Conservation (phyloP, 2,888 invertebrate species). For the Ophion ventricosus region DNA sequence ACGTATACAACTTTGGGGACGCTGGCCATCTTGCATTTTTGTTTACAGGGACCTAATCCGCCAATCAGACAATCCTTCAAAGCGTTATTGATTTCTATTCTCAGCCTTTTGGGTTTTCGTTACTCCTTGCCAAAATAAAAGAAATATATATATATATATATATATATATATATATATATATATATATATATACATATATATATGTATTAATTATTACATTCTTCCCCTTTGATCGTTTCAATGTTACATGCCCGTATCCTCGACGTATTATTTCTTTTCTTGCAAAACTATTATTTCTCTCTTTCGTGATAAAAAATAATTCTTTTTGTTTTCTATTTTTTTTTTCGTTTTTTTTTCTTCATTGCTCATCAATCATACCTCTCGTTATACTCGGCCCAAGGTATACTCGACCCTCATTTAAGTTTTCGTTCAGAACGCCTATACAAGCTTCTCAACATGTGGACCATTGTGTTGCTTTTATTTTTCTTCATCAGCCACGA, state of each 20-base stretch:
- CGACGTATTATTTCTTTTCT: conserved; percentile 81
- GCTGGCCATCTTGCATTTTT: conserved; percentile 83
- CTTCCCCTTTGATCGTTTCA: conserved; percentile 84
- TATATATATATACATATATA: too few relatives aligned
- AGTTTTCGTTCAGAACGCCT: conserved; percentile 75
- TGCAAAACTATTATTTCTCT: conserved; percentile 84
- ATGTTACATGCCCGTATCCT: conserved; percentile 85
- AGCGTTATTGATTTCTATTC: conserved; percentile 81
- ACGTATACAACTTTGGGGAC: conserved; percentile 83
- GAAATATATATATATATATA: too few relatives aligned
- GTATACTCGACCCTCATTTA: conserved; percentile 73
- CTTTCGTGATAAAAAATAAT: conserved; percentile 71
- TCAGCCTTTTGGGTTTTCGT: conserved; percentile 71
- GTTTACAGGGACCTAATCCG: conserved; percentile 82
- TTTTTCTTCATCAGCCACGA: conserved; percentile 67
- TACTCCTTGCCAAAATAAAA: conserved; percentile 63
- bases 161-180: too few relatives aligned
- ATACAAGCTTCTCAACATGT: conserved; percentile 71
- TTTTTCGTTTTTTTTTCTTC: conserved; percentile 84
- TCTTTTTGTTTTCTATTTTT: conserved; percentile 84
- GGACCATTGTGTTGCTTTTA: conserved; percentile 69
- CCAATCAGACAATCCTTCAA: conserved; percentile 83
- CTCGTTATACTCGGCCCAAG: conserved; percentile 72
- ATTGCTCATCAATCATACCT: conserved; percentile 71
- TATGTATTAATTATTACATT: conserved; percentile 71